A percentile compares a stretch with the other conserved stretches of the same genome.
Evolutionary conservation across 92 coral and sea anemone species (phyloP).

Genomic region (Pocillopora meandrina): DNA sequence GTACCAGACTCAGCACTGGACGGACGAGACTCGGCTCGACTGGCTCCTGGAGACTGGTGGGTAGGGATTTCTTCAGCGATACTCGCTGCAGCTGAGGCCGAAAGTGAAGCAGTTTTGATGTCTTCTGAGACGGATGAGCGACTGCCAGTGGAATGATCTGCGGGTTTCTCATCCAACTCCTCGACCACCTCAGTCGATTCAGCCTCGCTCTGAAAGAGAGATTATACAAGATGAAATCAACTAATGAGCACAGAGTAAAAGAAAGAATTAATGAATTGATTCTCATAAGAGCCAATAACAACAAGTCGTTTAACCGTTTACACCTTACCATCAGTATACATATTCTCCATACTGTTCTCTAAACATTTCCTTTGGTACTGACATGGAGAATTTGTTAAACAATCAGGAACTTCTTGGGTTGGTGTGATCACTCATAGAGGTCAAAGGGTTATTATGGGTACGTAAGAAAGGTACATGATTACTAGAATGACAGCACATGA

Average conservation of each 20-base stretch:
- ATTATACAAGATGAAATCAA: not conserved
- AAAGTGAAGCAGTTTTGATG: conserved; percentile 38
- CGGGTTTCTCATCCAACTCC: conserved; percentile 47
- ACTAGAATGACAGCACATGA: no score
- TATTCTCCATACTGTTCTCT: no score
- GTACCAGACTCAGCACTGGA: conserved; percentile 50
- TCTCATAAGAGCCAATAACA: no score
- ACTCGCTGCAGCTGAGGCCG: conserved; percentile 56
- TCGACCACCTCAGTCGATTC: conserved; percentile 51
- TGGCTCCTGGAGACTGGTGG: conserved; percentile 71
- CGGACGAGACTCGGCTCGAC: conserved; percentile 75
- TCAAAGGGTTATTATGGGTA: no score
- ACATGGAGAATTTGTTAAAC: no score
- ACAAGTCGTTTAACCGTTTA: no score
- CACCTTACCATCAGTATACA: no score
- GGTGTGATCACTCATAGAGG: no score
- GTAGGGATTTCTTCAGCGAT: conserved; percentile 78
- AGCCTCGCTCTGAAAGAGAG: conserved; percentile 33
- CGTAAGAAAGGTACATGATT: no score
- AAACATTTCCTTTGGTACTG: no score
- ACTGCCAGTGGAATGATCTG: conserved; percentile 53
- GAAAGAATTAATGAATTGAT: not conserved
- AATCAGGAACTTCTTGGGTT: no score
- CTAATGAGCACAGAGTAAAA: not conserved
- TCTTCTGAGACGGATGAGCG: conserved; percentile 55